Evolutionary conservation across 2,888 invertebrate species (phyloP).

Genomic region (Tachina fera): DNA sequence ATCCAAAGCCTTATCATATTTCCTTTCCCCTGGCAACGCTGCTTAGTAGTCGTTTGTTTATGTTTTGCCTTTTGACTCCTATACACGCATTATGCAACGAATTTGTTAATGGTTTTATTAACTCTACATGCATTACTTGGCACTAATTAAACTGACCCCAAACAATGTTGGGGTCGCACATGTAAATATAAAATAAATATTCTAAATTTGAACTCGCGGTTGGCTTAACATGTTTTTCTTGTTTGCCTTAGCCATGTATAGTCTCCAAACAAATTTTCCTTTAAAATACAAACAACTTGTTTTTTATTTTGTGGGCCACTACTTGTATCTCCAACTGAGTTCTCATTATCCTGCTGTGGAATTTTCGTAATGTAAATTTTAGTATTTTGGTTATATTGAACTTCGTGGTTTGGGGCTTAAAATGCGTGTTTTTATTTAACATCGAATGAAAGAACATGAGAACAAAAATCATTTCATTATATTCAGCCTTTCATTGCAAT

Average conservation of each 20-base stretch:
- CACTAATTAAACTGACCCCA: slow-evolving; percentile 38
- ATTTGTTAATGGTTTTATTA: slow-evolving; percentile 50
- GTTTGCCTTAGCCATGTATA: neutral
- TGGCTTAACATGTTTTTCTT: neutral
- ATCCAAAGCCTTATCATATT: no score
- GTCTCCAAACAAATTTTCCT: neutral
- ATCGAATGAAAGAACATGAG: neutral
- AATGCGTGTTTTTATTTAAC: slow-evolving; percentile 8
- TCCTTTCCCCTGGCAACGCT: no score
- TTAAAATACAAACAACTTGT: neutral
- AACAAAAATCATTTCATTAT: slow-evolving; percentile 29
- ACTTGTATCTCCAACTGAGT: neutral
- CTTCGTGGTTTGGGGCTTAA: neutral
- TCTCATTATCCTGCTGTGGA: neutral
- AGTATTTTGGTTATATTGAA: slow-evolving; percentile 4
- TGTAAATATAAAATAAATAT: slow-evolving; percentile 5
- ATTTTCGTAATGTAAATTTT: neutral
- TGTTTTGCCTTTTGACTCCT: neutral
- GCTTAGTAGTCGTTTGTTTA: no score
- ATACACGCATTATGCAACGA: neutral
- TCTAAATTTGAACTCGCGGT: neutral
- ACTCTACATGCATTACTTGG: slow-evolving; percentile 27
- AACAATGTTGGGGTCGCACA: slow-evolving; percentile 14
- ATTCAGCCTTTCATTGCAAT: neutral
- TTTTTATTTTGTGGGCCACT: neutral